A percentile compares a stretch with the other conserved stretches of the same genome.
Conservation (phyloP, 2,888 invertebrate genomes). For the Drosophila conformis region DNA sequence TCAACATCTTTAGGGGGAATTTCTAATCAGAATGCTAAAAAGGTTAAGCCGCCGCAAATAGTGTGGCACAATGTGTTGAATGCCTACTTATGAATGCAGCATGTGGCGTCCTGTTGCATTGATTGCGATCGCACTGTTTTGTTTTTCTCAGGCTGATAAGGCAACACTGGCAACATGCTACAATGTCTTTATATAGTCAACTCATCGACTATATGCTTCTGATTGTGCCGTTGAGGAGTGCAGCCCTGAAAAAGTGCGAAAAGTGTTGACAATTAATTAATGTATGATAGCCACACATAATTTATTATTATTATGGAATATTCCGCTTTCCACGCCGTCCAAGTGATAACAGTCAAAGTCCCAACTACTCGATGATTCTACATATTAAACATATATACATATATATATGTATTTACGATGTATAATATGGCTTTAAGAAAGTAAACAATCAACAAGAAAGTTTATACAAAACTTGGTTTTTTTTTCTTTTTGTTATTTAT, state of each 20-base stretch:
- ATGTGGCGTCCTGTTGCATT: slow-evolving; percentile 40
- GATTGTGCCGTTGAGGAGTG: slow-evolving; percentile 37
- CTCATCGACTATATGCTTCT: slow-evolving; percentile 18
- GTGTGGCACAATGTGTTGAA: slow-evolving; percentile 22
- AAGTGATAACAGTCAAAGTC: slow-evolving; percentile 47
- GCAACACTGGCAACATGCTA: slow-evolving; percentile 21
- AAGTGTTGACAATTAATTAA: slow-evolving; percentile 67
- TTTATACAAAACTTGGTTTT: slow-evolving; percentile 39
- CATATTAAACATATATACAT: background rate
- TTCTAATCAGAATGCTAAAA: slow-evolving; percentile 26
- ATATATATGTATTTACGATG: background rate
- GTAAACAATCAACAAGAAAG: slow-evolving; percentile 69
- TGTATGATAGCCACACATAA: slow-evolving; percentile 63
- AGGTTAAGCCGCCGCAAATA: background rate
- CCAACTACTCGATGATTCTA: slow-evolving; percentile 32
- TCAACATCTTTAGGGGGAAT: slow-evolving; percentile 10
- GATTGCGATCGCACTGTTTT: slow-evolving; percentile 39
- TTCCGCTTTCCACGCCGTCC: slow-evolving; percentile 52
- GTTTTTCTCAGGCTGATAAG: slow-evolving; percentile 74
- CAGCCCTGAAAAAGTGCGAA: slow-evolving; percentile 71
- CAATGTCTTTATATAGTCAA: slow-evolving; percentile 11
- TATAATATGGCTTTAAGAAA: slow-evolving; percentile 26
- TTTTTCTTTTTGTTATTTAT: background rate
- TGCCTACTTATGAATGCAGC: slow-evolving; percentile 6
- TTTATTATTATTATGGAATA: slow-evolving; percentile 73